Conservation (phyloP, 1,140 invertebrate genomes). For the Lamellibrachia luymesi region DNA sequence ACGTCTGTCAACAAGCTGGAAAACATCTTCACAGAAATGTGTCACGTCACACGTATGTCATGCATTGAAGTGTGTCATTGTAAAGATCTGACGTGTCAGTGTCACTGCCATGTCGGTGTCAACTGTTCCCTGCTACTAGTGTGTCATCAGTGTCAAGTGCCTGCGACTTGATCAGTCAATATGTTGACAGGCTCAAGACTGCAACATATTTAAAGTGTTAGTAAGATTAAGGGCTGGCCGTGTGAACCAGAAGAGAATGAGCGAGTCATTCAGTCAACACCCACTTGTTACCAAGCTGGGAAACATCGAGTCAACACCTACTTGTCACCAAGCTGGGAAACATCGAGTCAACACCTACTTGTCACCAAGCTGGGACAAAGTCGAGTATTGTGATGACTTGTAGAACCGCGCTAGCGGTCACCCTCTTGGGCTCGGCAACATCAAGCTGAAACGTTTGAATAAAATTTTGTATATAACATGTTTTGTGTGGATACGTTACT, state of each 20-base stretch:
- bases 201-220: not conserved
- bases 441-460: not conserved
- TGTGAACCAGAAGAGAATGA: not conserved
- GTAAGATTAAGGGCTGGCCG: not conserved
- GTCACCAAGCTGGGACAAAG: no score
- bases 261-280: not conserved
- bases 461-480: not conserved
- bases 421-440: not conserved
- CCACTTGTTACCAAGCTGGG: not conserved
- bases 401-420: not conserved
- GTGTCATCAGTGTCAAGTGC: not conserved
- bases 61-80: not conserved
- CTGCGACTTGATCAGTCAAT: not conserved
- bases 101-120: not conserved
- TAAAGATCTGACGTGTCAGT: no score
- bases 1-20: no score
- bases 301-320: no score
- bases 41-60: not conserved
- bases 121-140: not conserved
- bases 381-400: no score
- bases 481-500: not conserved
- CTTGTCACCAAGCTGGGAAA: no score
- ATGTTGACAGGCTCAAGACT: not conserved
- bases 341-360: no score
- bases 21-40: no score